phyloP scores from a whole-genome alignment of 2,888 invertebrate genomes.

The Phortica okadai region DNA sequence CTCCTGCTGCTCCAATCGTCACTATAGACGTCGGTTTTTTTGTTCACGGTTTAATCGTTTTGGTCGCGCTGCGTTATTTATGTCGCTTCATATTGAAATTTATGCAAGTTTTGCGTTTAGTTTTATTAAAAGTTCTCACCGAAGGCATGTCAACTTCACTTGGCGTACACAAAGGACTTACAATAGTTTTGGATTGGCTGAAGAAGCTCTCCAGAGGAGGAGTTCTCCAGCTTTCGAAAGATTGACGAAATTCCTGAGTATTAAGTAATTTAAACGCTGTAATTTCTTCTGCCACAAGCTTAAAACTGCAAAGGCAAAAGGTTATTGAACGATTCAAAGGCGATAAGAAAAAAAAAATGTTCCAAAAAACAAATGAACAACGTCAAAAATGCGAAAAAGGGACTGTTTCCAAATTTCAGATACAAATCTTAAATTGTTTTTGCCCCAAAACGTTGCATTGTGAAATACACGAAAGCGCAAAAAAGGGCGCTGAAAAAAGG shows the following conservation, averaged over 20 bases:
- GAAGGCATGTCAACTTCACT: neutral
- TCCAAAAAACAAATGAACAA: slow-evolving; percentile 60
- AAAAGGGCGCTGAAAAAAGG: neutral
- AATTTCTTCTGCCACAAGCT: too few species aligned
- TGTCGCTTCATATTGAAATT: slow-evolving; percentile 54
- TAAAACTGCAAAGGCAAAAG: too few species aligned
- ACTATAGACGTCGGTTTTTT: too few species aligned
- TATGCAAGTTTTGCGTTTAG: slow-evolving; percentile 41
- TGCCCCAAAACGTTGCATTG: slow-evolving; percentile 3
- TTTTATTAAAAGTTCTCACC: slow-evolving; percentile 11
- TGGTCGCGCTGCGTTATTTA: slow-evolving; percentile 53
- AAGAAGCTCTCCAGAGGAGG: neutral
- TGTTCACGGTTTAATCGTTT: slow-evolving; percentile 19
- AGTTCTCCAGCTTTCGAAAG: too few species aligned
- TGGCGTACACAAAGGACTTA: too few species aligned
- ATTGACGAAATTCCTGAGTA: neutral
- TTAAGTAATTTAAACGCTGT: too few species aligned
- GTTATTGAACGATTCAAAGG: neutral
- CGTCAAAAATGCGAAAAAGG: slow-evolving; percentile 42
- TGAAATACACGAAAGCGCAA: neutral
- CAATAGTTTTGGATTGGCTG: neutral
- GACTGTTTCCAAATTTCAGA: slow-evolving; percentile 27
- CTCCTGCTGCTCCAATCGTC: neutral
- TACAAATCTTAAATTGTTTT: slow-evolving; percentile 57
- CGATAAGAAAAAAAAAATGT: slow-evolving; percentile 55